Evolutionary conservation across 2,888 invertebrate species (phyloP), one percentile per base, ranked within the genome.

Genomic region (Cetonia aurata): DNA sequence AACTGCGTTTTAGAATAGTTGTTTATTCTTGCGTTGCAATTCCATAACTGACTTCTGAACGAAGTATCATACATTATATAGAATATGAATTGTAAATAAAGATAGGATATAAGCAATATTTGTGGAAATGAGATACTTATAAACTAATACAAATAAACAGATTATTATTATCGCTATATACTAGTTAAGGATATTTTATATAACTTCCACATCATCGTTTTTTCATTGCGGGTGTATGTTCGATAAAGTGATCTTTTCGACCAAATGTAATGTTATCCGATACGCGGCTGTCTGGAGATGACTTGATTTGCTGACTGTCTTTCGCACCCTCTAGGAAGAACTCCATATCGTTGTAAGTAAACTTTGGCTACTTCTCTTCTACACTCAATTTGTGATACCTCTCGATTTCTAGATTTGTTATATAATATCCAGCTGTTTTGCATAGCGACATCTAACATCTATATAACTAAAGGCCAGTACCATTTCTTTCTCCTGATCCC

Each of bases 401-500:
- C 4, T 25, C 25, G 4, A 25, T 25, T 25, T 71, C 15, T 60
- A 19, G 12, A 74, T 33, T 42, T 57, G 53, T 25, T 25, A 25
- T 25, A 25, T 4, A 25, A 25, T 25, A 25, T 25, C 72, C 74
- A 75, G 13, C 71, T 19, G 62, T 75, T 75, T 31, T 70, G 52
- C 2, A 73, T 56, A 13, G 69, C 12, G 9, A 69, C 72, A 66
- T 74, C 73, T 37, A 75, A 15, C 12, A 71, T 46, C 74, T 73
- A 74, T 13, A 71, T 74, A 56, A 75, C 73, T 50, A 75, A 42
- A 19, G 62, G 44, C 73, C 71, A 73, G 41, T 69, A 76, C 73
- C 72, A 77, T 69, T 77, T 77, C 71, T 78, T 79, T 25, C 25
- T 72, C 70, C 74, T 70, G 65, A 76, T 72, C 37, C 70, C 56